Base-by-base conservation (phyloP, 2,888 invertebrate genomes). In the Sclerodermus sp. region DNA sequence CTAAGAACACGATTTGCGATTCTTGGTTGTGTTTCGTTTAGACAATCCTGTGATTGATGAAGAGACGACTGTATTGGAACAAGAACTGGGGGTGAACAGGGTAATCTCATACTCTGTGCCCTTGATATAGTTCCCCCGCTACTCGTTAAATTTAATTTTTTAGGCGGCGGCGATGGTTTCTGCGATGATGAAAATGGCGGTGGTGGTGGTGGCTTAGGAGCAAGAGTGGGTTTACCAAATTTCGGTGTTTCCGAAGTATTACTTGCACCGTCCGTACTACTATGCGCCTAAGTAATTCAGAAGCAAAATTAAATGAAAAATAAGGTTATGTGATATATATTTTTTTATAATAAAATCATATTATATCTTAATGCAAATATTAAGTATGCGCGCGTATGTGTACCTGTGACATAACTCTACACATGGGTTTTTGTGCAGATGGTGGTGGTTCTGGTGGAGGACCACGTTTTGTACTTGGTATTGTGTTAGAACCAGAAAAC, bases 31-130 rank as follows among this genome's bases (percentile, higher is more conserved):
- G 63, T 66, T 51, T 74, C 73, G 48, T 79, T 77, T 17, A 82
- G 56, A n/a, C 79, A 79, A 62, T 82, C 83, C 53, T 84, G 79
- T 0, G 82, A 82, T 55, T 83, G 82, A 53, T 83, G 82, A 46
- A 84, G 76, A 13, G 82, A 79, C 2, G 81, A 78, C 16, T 81
- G 77, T 1, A 70, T 67, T 12, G 81, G 79, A 34, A 81, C 80
- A 37, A 82, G 78, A 1, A 83, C 83, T 1, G 84, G 82, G 0
- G 85, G 83, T 1, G 85, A 90, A 79, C 90, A 85, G 18, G 91
- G 90, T 63, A 88, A 83, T 76, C 90, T 84, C 90, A 93, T 90
- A 76, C 92, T 92, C 75, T 91, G 92, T 61, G 92, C 89, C 55
- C 92, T 81, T 9, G 86, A 83, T 2, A 90, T 88, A 49, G 78